These are phyloP conservation scores for Callorhinus ursinus DNA, from an alignment of 2,113 vertebrate genomes.

Conservation along the genomic window DNA sequence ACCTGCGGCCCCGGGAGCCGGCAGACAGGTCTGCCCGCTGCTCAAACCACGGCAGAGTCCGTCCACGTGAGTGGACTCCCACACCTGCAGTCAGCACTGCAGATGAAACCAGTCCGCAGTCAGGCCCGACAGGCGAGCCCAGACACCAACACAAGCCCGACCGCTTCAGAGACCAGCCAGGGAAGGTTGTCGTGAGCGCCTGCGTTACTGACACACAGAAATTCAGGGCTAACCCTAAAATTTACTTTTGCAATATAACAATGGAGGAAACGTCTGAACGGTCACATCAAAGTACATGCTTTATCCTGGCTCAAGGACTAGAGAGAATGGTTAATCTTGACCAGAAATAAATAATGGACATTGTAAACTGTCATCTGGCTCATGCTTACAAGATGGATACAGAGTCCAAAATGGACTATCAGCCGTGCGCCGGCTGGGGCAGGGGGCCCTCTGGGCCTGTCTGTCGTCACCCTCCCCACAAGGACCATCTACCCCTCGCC, in stretches of 20 bases:
- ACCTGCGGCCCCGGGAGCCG: neutral
- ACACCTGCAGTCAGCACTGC: neutral
- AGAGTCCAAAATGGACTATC: neutral
- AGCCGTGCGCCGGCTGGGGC: neutral
- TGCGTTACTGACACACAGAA: neutral
- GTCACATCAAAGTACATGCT: neutral
- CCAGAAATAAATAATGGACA: neutral
- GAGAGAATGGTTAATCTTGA: neutral
- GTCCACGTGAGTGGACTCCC: accelerated
- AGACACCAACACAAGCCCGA: neutral
- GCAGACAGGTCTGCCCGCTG: neutral
- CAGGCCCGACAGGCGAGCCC: accelerated
- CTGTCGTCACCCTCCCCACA: neutral
- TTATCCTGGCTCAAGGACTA: neutral
- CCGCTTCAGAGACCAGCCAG: accelerated
- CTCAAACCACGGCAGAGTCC: neutral
- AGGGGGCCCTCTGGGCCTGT: neutral
- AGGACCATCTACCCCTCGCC: neutral
- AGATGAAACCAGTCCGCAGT: neutral
- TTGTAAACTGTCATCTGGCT: neutral
- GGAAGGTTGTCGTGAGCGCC: neutral
- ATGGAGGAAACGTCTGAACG: neutral
- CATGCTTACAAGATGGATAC: neutral
- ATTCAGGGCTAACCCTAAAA: neutral
- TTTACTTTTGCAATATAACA: neutral